Evolutionary conservation across 2,113 vertebrate species (phyloP).

Genomic region (Aptenodytes forsteri): DNA sequence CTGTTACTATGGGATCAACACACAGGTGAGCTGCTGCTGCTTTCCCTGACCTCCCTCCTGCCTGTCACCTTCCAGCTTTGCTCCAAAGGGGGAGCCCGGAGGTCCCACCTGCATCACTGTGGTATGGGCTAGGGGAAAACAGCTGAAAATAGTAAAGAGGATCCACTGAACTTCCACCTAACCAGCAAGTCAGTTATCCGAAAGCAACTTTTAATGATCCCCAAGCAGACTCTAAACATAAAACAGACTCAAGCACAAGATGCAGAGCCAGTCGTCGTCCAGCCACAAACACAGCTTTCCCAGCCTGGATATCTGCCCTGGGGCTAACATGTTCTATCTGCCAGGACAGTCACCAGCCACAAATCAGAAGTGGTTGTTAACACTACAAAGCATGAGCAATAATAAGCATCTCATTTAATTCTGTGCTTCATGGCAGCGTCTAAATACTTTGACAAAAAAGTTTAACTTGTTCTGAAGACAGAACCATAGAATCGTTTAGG

Average conservation of each 20-base stretch:
- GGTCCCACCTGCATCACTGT: background rate
- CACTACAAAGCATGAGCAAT: rapidly evolving
- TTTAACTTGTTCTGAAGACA: too few relatives aligned
- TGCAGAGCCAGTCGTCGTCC: rapidly evolving
- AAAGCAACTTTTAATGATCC: too few relatives aligned
- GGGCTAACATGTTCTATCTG: rapidly evolving
- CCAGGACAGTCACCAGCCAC: background rate
- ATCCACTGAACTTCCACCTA: background rate
- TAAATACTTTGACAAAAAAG: rapidly evolving
- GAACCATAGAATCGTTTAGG: too few relatives aligned
- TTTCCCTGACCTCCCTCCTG: background rate
- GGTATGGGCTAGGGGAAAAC: background rate
- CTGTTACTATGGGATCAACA: background rate
- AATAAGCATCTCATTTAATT: background rate
- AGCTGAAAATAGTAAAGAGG: background rate
- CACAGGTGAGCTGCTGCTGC: background rate
- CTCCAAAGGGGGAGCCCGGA: background rate
- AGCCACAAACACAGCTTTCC: too few relatives aligned
- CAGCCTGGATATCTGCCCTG: rapidly evolving
- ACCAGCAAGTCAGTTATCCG: background rate
- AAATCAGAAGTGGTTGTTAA: too few relatives aligned
- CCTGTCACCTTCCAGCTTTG: background rate
- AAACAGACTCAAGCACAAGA: rapidly evolving
- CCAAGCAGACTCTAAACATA: background rate
- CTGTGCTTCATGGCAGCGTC: rapidly evolving